Evolutionary conservation across 1,140 invertebrate species (phyloP).

Genomic region (Ceratina australensis): DNA sequence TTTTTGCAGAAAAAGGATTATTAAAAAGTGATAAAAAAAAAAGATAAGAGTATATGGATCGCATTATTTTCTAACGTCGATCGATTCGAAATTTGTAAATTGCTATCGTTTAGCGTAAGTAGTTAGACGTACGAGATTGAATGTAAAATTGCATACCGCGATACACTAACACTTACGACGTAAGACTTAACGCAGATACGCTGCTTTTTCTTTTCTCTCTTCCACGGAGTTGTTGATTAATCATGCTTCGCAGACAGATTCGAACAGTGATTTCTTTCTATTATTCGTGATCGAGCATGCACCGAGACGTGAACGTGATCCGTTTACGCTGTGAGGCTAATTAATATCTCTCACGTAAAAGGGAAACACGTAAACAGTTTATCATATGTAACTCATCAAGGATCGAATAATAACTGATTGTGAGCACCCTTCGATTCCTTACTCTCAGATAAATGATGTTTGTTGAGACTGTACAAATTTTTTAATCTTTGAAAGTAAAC

Average conservation of each 20-base stretch:
- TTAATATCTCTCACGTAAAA: background rate
- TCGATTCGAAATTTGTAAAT: conserved; percentile 29
- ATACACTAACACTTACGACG: conserved; percentile 7
- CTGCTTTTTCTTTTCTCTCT: background rate
- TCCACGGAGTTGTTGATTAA: background rate
- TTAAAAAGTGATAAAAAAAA: conserved; percentile 30
- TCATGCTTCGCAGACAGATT: background rate
- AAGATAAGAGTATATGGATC: conserved; percentile 24
- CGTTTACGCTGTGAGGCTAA: background rate
- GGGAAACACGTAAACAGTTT: background rate
- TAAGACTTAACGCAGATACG: conserved; percentile 11
- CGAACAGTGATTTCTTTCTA: background rate
- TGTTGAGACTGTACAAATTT: conserved; percentile 49
- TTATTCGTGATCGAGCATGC: background rate
- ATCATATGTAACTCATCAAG: background rate
- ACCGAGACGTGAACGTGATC: too few species aligned
- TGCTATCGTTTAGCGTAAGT: background rate
- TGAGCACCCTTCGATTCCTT: conserved; percentile 30
- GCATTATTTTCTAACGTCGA: conserved; percentile 55
- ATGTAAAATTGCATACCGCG: background rate
- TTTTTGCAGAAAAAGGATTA: conserved; percentile 47
- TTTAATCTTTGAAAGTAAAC: conserved; percentile 50
- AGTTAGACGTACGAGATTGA: background rate
- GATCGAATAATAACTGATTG: conserved; percentile 2
- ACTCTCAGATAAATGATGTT: conserved; percentile 36